Base-by-base conservation (phyloP, 2,888 invertebrate genomes). In the Cosmorhoe ocellata region DNA sequence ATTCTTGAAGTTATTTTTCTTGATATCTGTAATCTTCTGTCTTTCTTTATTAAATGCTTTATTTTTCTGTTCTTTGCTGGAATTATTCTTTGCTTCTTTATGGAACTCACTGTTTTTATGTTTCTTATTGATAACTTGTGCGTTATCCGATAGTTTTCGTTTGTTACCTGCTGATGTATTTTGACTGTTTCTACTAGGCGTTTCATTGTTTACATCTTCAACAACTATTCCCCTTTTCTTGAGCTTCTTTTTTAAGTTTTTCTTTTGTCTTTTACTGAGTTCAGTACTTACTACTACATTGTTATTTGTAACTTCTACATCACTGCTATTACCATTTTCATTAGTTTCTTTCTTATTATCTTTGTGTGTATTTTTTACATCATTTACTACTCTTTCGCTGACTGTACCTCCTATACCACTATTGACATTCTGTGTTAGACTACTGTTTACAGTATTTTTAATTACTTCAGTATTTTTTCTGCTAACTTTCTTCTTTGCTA, bases 151-250 rank as follows among this genome's bases (percentile, higher is more conserved):
- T 49, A 58, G 42, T 52, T 67, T 71, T 14, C 61, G 59, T 59
- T 68, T 72, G 42, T 57, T 52, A 38, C 43, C 45, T 59, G 12
- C 45, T 47, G 13, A 7, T 30, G 24, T 59, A 53, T 42, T 61
- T 54, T 58, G 53, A 58, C 64, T 66, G 43, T 57, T 59, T 59
- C 69, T 67, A 62, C 73, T 79, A 30, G 79, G 76, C 42, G 54
- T 66, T 34, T 46, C 69, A 46, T 69, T 66, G n/a, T 61, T 37
- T 6, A 72, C 61, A 36, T 57, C 60, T 63, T 83, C 82, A 12
- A 83, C 65, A 41, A 65, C 47, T 53, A 81, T 78, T 2, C 60
- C 53, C 12, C 67, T 64, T 9, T 49, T 22, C 52, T 67, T 74
- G 2, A 58, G 59, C 55, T 76, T 77, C 22, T 43, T 52, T 34